Evolutionary conservation across 2,113 vertebrate species (phyloP).

Genomic region (Clarias gariepinus): DNA sequence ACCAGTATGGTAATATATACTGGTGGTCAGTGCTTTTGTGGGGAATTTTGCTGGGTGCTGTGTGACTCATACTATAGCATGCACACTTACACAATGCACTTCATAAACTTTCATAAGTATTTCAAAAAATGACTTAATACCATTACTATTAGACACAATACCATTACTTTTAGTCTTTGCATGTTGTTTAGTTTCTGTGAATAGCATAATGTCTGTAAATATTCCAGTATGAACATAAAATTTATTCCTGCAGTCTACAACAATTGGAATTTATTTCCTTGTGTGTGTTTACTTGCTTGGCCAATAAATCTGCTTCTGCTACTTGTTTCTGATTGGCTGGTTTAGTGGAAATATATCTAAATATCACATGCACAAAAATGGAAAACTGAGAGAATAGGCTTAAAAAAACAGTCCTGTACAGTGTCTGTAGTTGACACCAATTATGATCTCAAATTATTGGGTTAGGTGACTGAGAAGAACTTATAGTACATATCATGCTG

Average conservation of each 20-base stretch:
- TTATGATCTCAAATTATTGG: neutral
- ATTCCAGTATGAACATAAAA: too few species aligned
- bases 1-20: neutral
- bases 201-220: too few species aligned
- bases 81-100: neutral
- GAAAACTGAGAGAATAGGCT: neutral
- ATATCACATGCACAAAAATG: neutral
- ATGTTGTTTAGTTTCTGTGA: too few species aligned
- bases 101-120: neutral
- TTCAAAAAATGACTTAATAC: neutral
- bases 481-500: neutral
- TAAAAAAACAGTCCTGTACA: neutral
- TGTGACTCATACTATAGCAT: neutral
- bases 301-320: too few species aligned
- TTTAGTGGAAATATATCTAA: neutral
- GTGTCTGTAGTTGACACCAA: neutral
- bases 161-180: too few species aligned
- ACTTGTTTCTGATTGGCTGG: too few species aligned
- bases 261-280: too few species aligned
- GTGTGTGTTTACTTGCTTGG: too few species aligned
- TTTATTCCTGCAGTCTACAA: too few species aligned
- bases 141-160: neutral
- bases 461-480: neutral
- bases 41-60: neutral
- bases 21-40: neutral